Evolutionary conservation across 2,888 invertebrate species (phyloP), one percentile per base, ranked within the genome.

Genomic region (Ectobius pallidus): DNA sequence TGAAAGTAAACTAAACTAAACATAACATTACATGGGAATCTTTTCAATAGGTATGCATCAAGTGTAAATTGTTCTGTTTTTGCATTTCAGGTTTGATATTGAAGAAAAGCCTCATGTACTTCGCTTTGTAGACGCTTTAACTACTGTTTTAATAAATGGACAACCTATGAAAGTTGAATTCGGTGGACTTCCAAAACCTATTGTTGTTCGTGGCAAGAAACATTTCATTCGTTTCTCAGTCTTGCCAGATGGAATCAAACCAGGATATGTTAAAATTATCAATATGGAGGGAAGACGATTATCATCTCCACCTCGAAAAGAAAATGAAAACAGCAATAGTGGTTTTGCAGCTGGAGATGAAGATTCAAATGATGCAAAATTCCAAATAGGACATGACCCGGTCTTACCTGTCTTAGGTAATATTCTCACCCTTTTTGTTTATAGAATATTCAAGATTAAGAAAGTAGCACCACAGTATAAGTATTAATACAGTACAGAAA

Each of bases 191-290:
- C 95, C 95, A 0, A 92, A 92, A 80, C 92, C 93, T 2, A 89
- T 94, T 72, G 86, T 87, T 70, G 85, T 94, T 1, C 88, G 89
- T n/a, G 90, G 88, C 32, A 90, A 89, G 77, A 93, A 92, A 79
- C 92, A 92, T 81, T 95, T 92, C 80, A 87, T 94, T 30, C 85
- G 95, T 44, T 93, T 96, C 81, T 91, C 93, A 0, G 91, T 91
- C 0, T 81, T 95, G 74, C 94, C 95, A 0, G 86, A 89, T 70
- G 89, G 90, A 44, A 86, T 94, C 4, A 87, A 87, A 75, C 91
- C 93, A 0, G 95, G 95, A 0, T 87, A 87, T 75, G 86, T 91
- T 0, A 85, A 85, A 74, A 91, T 94, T 52, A 85, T 87, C 2
- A 89, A 90, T 73, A 94, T 95, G 94, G 89, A 91, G 77, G 92